Evolutionary conservation across 2,113 vertebrate genomes (phyloP).

Genomic region (Gnathonemus longibarbis): DNA sequence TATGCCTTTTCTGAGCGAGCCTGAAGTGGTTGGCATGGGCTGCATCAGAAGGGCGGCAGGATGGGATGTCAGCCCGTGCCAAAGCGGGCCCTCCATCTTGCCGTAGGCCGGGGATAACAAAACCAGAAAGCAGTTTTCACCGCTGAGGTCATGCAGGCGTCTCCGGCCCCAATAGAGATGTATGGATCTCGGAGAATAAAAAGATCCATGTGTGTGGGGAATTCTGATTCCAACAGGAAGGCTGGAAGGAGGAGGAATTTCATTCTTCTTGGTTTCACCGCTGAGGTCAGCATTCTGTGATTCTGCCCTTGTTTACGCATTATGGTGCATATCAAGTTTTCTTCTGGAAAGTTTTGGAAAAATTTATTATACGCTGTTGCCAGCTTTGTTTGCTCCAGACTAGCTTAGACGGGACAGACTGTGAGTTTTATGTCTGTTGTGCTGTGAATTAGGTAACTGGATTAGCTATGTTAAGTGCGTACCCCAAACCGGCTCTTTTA

Average conservation of each 20-base stretch:
- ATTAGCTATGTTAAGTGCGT: neutral
- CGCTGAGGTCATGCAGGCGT: neutral
- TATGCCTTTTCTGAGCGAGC: neutral
- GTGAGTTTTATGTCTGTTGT: neutral
- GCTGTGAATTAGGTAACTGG: conserved; percentile 6
- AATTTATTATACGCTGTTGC: neutral
- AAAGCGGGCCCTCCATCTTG: neutral
- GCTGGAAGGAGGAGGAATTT: neutral
- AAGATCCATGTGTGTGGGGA: neutral
- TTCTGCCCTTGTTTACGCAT: neutral
- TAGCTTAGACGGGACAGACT: neutral
- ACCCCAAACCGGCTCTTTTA: neutral
- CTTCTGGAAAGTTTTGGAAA: neutral
- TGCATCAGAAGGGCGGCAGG: neutral
- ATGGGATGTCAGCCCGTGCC: neutral
- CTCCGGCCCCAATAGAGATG: neutral
- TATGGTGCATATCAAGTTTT: neutral
- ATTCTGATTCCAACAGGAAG: neutral
- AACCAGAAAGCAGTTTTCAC: conserved; percentile 9
- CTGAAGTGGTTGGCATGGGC: neutral
- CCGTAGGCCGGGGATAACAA: neutral
- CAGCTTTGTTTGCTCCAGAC: neutral
- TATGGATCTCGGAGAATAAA: conserved; percentile 4
- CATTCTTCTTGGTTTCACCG: neutral
- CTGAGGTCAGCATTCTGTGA: neutral